A percentile compares a stretch with the other conserved stretches of the same genome.
Evolutionary conservation across 2,888 invertebrate genomes (phyloP).

Genomic region (Chrysolina oricalcia): DNA sequence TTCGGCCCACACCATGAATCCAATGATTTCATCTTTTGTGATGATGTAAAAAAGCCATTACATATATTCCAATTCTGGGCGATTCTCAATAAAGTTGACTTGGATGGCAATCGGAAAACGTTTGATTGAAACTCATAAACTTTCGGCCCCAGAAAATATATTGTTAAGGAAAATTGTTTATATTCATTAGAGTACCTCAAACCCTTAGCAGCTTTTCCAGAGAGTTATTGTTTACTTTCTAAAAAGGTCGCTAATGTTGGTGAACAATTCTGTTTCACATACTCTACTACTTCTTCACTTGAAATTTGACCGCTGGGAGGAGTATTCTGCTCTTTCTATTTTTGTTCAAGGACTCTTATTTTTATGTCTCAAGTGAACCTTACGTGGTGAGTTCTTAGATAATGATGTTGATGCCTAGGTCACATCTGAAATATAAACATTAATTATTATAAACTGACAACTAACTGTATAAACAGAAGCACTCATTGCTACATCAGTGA

Average conservation of each 20-base stretch:
- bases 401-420: conserved; percentile 6
- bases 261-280: background rate
- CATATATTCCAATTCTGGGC: conserved; percentile 22
- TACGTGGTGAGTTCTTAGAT: background rate
- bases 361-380: background rate
- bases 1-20: conserved; percentile 29
- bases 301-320: background rate
- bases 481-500: background rate
- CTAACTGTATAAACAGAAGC: background rate
- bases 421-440: conserved; percentile 5
- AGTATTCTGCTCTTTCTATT: background rate
- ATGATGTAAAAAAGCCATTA: conserved; percentile 28
- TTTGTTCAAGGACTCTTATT: background rate
- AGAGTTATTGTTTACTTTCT: background rate
- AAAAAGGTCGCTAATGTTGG: conserved; percentile 2
- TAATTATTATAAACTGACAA: conserved; percentile 7
- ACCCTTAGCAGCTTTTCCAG: background rate
- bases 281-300: no score
- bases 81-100: conserved; percentile 25
- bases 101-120: conserved; percentile 27
- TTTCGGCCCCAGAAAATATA: conserved; percentile 33
- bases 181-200: conserved; percentile 3
- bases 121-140: conserved; percentile 29
- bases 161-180: conserved; percentile 16
- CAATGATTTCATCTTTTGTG: conserved; percentile 30